phyloP scores from a whole-genome alignment of 2,888 invertebrate genomes.

The Myathropa florea region DNA sequence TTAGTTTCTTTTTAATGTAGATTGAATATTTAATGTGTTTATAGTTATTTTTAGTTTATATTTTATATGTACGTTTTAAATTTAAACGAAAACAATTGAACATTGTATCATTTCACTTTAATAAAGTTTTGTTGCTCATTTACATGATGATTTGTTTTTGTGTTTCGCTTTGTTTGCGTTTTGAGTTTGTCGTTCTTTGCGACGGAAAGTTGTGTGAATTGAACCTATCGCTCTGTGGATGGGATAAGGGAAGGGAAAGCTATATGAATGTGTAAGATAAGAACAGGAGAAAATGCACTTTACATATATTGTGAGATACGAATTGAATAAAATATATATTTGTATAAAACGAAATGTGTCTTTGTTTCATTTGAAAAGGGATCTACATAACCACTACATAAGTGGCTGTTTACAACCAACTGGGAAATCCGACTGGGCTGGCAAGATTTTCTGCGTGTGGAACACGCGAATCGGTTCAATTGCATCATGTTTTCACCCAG shows the following conservation, averaged over 20 bases:
- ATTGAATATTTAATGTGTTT: constrained; percentile 45
- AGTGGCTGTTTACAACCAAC: background rate
- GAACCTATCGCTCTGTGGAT: background rate
- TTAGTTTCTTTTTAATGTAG: constrained; percentile 31
- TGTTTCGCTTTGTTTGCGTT: background rate
- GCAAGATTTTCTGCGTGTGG: too few species aligned
- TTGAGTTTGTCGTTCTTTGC: background rate
- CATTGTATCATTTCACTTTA: constrained; percentile 36
- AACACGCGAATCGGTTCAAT: too few species aligned
- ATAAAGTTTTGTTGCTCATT: constrained; percentile 64
- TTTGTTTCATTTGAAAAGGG: background rate
- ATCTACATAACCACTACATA: background rate
- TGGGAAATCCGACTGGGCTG: too few species aligned
- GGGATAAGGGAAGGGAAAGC: background rate
- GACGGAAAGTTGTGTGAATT: background rate
- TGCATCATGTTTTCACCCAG: too few species aligned
- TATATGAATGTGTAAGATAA: constrained; percentile 30
- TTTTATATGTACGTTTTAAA: constrained; percentile 44
- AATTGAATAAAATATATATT: constrained; percentile 67
- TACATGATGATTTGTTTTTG: constrained; percentile 5
- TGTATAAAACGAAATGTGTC: constrained; percentile 35
- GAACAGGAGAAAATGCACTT: constrained; percentile 25
- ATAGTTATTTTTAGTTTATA: constrained; percentile 47
- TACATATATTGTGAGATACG: constrained; percentile 40
- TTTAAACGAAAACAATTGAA: constrained; percentile 31